phyloP scores from a whole-genome alignment of 2,888 invertebrate genomes.

The Nomada ruficornis region DNA sequence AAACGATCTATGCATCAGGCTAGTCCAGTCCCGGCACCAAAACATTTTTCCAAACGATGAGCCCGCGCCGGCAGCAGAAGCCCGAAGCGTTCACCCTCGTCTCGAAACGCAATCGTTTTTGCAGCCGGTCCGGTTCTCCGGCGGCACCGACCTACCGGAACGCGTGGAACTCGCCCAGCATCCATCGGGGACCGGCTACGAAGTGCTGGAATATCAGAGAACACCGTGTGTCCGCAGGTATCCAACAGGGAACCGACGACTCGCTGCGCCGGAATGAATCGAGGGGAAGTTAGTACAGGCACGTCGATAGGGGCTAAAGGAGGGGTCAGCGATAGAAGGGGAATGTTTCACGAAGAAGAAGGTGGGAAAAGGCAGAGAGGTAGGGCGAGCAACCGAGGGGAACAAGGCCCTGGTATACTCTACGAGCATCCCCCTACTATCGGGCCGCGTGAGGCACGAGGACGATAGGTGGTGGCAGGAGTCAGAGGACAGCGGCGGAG shows the following conservation, averaged over 20 bases:
- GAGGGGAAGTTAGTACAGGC: conserved; percentile 8
- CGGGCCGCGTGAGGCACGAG: conserved; percentile 18
- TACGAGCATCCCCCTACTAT: conserved; percentile 45
- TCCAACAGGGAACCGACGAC: conserved; percentile 19
- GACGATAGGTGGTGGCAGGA: conserved; percentile 34
- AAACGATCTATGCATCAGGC: neutral
- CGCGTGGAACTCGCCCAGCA: conserved; percentile 68
- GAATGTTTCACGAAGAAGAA: neutral
- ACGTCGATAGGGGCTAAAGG: neutral
- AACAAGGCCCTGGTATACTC: conserved; percentile 34
- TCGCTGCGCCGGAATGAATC: conserved; percentile 30
- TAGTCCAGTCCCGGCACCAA: conserved; percentile 1
- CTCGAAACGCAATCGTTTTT: conserved; percentile 72
- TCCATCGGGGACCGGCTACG: conserved; percentile 60
- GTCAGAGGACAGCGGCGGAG: conserved; percentile 64
- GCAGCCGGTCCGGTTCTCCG: conserved; percentile 70
- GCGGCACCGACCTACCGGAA: conserved; percentile 73
- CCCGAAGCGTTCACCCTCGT: conserved; percentile 49
- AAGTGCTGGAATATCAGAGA: conserved; percentile 58
- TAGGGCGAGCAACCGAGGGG: conserved; percentile 1
- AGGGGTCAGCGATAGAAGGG: neutral
- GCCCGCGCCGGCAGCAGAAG: neutral
- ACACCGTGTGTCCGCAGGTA: conserved; percentile 20
- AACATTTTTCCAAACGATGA: conserved; percentile 48
- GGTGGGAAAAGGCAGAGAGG: neutral